Base-by-base conservation (phyloP, 2,797 vertebrate species). In the Megaceryle alcyon region DNA sequence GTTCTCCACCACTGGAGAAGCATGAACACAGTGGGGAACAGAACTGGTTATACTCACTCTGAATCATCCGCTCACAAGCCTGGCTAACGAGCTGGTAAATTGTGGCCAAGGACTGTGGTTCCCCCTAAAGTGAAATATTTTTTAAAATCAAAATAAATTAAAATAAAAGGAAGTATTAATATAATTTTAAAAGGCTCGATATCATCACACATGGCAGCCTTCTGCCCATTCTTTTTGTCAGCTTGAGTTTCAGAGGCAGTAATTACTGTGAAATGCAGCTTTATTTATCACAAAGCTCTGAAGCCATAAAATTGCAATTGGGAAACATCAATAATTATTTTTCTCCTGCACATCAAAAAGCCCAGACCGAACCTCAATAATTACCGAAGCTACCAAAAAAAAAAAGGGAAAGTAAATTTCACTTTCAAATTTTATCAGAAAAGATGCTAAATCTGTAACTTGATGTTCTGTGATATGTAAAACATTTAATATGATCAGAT, bases 21-120 rank as follows among this genome's bases (percentile, higher is more conserved):
- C 7, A 1, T 0, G 4, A 75, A 6, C 14, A 41, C 2, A 1
- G 7, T 7, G 0, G 0, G 70, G 59, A 86, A 6, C 14, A 26
- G 41, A 25, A 61, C 10, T 76, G 49, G 54, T 86, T 63, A 2
- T 92, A 98, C 98, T 98, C 97, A 99, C 99, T 98, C 82, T 99
- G 99, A 76, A 99, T 98, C 64, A 99, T 98, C 4, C 99, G 97
- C 96, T 99, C 99, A 95, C 99, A 99, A 96, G 99, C 99, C 96
- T 99, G 98, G 92, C 98, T 99, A 83, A 99, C 99, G 3, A 99
- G 98, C 82, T 99, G 99, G 94, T 98, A 99, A 97, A 99, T 99
- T 85, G 98, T 96, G 43, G 99, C 98, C 87, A 99, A 97, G 26
- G 99, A 99, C 97, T 99, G 99, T 63, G 98, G 98, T 80, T 99